Conservation (phyloP, 1,140 invertebrate genomes). For the Asobara japonica region DNA sequence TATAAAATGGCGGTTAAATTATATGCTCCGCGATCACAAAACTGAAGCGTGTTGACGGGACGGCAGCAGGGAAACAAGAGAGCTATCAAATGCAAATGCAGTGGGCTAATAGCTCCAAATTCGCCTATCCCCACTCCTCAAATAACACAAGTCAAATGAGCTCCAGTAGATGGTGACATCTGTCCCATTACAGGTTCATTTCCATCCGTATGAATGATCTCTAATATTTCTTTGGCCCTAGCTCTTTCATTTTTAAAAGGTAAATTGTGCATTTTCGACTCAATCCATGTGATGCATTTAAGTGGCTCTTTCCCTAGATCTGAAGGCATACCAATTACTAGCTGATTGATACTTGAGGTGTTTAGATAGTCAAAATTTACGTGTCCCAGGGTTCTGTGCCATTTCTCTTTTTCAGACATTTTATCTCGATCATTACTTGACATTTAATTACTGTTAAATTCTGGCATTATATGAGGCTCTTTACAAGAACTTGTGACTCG, state of each 20-base stretch:
- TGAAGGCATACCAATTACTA: conserved; percentile 24
- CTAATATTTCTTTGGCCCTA: conserved; percentile 31
- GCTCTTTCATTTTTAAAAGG: conserved; percentile 33
- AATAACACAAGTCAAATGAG: no score
- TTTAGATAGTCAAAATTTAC: conserved; percentile 39
- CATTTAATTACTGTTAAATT: not conserved
- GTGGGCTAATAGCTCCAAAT: no score
- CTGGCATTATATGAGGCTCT: not conserved
- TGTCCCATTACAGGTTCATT: no score
- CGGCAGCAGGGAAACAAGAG: no score
- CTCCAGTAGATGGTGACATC: no score
- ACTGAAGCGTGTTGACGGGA: no score
- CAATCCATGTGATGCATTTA: conserved; percentile 31
- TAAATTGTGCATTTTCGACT: conserved; percentile 38
- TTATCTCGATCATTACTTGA: not conserved
- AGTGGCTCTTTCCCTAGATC: conserved; percentile 24
- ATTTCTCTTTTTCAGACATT: conserved; percentile 37
- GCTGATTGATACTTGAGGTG: conserved; percentile 28
- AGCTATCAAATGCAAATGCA: no score
- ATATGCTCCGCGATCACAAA: no score
- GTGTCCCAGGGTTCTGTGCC: conserved; percentile 36
- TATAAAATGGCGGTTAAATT: no score
- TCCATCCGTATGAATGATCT: conserved; percentile 34
- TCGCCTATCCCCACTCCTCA: no score
- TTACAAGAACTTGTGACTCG: conserved; percentile 28